A percentile compares a stretch with the other conserved stretches of the same genome.
Evolutionary conservation across 53 echinoderm and acorn worm species (phyloP).

Genomic region (Paracentrotus lividus): DNA sequence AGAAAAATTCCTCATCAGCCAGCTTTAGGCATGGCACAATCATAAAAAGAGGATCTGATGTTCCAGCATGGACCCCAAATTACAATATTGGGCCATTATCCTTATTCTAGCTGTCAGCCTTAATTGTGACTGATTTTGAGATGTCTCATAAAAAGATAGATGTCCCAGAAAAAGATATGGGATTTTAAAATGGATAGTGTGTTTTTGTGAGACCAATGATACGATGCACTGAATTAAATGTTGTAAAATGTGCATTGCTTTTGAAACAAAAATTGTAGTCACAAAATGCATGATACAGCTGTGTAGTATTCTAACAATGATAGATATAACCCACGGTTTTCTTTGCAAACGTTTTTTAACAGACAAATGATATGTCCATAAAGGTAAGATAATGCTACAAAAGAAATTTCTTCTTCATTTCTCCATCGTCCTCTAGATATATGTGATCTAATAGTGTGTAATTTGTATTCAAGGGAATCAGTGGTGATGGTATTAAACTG

Average conservation of each 20-base stretch:
- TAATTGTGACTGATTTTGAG: too few species aligned
- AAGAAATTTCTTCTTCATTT: conserved; percentile 9
- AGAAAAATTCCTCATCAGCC: too few species aligned
- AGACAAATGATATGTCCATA: conserved; percentile 72
- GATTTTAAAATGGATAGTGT: too few species aligned
- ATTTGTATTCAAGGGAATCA: neutral
- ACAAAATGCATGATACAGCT: conserved; percentile 8
- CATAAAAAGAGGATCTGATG: too few species aligned
- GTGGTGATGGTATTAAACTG: neutral
- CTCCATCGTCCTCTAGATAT: neutral
- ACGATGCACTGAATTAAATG: too few species aligned
- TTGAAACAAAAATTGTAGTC: neutral
- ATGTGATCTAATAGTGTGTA: neutral
- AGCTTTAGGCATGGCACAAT: too few species aligned
- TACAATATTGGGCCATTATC: too few species aligned
- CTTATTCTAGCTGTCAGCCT: too few species aligned
- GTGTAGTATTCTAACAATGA: neutral
- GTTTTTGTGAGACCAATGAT: too few species aligned
- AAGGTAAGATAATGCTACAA: conserved; percentile 47
- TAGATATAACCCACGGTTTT: conserved; percentile 42
- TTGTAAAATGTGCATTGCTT: neutral
- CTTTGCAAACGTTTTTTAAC: conserved; percentile 48
- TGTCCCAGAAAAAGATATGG: too few species aligned
- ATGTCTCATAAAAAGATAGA: too few species aligned
- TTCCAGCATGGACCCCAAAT: too few species aligned